Evolutionary conservation across 2,113 vertebrate genomes (phyloP).

Genomic region (Brachyhypopomus occidentalis): DNA sequence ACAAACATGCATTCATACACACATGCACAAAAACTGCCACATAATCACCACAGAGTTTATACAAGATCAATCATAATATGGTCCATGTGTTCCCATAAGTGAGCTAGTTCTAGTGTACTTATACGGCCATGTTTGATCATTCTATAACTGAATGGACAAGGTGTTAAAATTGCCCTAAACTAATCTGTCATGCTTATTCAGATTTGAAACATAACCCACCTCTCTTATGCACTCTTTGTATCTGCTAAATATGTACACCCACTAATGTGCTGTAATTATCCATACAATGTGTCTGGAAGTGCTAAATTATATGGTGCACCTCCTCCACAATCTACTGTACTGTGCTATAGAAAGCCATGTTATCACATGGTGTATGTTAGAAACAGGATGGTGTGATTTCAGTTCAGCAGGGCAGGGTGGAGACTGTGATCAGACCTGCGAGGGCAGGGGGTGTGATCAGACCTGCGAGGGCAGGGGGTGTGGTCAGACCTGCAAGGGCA

Average conservation of each 20-base stretch:
- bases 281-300: neutral
- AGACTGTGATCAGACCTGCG: no score
- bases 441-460: no score
- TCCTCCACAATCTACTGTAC: neutral
- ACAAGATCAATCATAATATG: no score
- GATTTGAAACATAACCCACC: neutral
- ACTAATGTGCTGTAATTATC: neutral
- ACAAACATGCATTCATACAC: no score
- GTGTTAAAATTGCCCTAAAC: neutral
- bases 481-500: constrained; percentile 81
- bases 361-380: neutral
- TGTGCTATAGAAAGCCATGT: neutral
- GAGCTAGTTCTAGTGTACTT: no score
- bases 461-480: no score
- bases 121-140: no score
- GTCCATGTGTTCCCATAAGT: no score
- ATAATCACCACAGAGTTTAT: neutral
- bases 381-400: neutral
- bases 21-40: neutral
- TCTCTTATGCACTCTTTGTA: neutral
- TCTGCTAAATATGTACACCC: neutral
- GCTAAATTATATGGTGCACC: neutral
- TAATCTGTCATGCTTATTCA: neutral
- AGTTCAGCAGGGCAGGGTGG: neutral
- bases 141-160: neutral